These are phyloP conservation scores for Busseola fusca DNA, from an alignment of 2,888 invertebrate genomes.

Conservation along the genomic window DNA sequence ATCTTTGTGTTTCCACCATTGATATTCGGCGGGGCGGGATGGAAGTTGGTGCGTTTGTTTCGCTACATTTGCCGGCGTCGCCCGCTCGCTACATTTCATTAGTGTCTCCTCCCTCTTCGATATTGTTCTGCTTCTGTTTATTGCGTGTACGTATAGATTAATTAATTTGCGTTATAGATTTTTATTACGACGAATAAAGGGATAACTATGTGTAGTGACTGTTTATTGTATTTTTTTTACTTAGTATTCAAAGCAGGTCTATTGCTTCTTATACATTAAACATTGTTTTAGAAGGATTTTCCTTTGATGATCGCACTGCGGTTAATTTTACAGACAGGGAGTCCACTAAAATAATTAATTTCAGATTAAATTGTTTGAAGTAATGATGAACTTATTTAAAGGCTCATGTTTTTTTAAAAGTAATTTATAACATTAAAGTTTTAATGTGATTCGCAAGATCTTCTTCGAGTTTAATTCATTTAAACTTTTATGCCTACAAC, in stretches of 20 bases:
- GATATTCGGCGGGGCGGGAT: slow-evolving; percentile 73
- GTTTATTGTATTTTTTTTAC: slow-evolving; percentile 37
- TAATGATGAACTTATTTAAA: neutral
- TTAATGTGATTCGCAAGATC: neutral
- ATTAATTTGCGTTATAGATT: slow-evolving; percentile 81
- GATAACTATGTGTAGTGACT: slow-evolving; percentile 48
- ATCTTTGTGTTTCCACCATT: slow-evolving; percentile 69
- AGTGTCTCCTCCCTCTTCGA: slow-evolving; percentile 75
- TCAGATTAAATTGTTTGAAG: neutral
- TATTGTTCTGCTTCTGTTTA: slow-evolving; percentile 79
- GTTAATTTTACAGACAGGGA: neutral
- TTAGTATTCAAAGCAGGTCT: slow-evolving; percentile 41
- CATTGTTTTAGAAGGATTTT: slow-evolving; percentile 7
- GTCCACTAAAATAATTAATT: neutral
- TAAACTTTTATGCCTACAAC: slow-evolving; percentile 1
- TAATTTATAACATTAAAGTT: neutral
- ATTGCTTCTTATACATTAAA: slow-evolving; percentile 14
- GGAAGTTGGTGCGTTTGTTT: slow-evolving; percentile 80
- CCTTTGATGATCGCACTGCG: neutral
- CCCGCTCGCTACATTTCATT: slow-evolving; percentile 85
- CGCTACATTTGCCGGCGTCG: slow-evolving; percentile 82
- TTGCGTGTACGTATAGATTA: slow-evolving; percentile 79
- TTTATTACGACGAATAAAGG: slow-evolving; percentile 65
- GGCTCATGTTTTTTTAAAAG: neutral
- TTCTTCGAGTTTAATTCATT: neutral